Percentiles rank a stretch among this genome's conserved stretches.
These are phyloP conservation scores for Dysmachus trigonus DNA, from an alignment of 2,888 invertebrate species.

Conservation along the genomic window DNA sequence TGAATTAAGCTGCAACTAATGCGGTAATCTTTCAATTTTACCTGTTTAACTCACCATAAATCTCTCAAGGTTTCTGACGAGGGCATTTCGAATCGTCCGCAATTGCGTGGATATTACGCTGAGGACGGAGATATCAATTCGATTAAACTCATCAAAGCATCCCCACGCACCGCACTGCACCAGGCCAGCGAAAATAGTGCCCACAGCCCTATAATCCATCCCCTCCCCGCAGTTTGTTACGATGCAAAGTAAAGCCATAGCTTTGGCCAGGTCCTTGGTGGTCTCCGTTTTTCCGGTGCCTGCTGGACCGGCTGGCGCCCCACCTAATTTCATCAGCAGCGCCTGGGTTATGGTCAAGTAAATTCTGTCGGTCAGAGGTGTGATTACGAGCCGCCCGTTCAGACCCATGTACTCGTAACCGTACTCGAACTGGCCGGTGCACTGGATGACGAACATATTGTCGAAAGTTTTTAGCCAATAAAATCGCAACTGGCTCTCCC, in stretches of 20 bases:
- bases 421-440: conserved; percentile 85
- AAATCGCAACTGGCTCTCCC: conserved; percentile 93
- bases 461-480: conserved; percentile 88
- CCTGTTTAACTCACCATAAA: conserved; percentile 72
- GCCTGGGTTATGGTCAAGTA: conserved; percentile 94
- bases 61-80: conserved; percentile 76
- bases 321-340: conserved; percentile 88
- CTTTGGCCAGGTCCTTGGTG: conserved; percentile 90
- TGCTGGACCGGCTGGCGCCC: conserved; percentile 82
- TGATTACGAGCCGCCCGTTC: conserved; percentile 89
- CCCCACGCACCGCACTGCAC: conserved; percentile 85
- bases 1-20: neutral
- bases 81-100: conserved; percentile 86
- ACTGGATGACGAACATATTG: conserved; percentile 83
- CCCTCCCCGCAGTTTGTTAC: conserved; percentile 94
- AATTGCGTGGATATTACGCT: conserved; percentile 93
- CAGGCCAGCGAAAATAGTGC: conserved; percentile 73
- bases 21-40: neutral
- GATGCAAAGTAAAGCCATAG: conserved; percentile 81
- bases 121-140: conserved; percentile 90
- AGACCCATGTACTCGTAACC: conserved; percentile 97
- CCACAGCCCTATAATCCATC: conserved; percentile 88
- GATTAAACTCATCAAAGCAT: conserved; percentile 94
- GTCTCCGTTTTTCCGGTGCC: conserved; percentile 84
- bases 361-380: conserved; percentile 91